phyloP scores from a whole-genome alignment of 2,797 vertebrate species.

The Argyrosomus regius region DNA sequence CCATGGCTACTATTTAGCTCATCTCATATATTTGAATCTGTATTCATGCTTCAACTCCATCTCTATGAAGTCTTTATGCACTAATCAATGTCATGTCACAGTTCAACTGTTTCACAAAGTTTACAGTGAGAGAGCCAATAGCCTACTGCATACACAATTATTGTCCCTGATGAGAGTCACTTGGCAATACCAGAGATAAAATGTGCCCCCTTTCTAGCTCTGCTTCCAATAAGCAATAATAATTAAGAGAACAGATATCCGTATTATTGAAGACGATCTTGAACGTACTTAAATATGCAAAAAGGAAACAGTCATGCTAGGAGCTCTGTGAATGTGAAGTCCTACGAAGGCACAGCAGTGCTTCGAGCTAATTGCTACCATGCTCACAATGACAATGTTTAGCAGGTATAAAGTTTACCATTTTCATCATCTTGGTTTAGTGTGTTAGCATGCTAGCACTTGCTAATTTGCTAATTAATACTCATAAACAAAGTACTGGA shows the following conservation, averaged over 20 bases:
- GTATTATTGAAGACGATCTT: slow-evolving; percentile 2
- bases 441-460: background rate
- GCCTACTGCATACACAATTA: slow-evolving; percentile 27
- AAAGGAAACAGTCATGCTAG: background rate
- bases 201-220: slow-evolving; percentile 21
- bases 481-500: background rate
- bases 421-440: background rate
- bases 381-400: background rate
- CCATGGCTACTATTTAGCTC: background rate
- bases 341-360: background rate
- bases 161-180: slow-evolving; percentile 22
- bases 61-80: slow-evolving; percentile 5
- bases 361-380: slow-evolving; percentile 1
- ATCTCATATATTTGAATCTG: slow-evolving; percentile 4
- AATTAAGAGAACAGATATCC: slow-evolving; percentile 7
- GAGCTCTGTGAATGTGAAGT: background rate
- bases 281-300: background rate
- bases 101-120: slow-evolving; percentile 37
- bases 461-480: background rate
- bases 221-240: slow-evolving; percentile 16
- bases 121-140: slow-evolving; percentile 7
- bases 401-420: background rate
- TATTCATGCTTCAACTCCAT: slow-evolving; percentile 16
- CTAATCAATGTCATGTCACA: slow-evolving; percentile 45
- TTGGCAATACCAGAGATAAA: background rate